These are phyloP conservation scores for Harpagoxenus sublaevis DNA, from an alignment of 2,888 invertebrate species.

Conservation along the genomic window DNA sequence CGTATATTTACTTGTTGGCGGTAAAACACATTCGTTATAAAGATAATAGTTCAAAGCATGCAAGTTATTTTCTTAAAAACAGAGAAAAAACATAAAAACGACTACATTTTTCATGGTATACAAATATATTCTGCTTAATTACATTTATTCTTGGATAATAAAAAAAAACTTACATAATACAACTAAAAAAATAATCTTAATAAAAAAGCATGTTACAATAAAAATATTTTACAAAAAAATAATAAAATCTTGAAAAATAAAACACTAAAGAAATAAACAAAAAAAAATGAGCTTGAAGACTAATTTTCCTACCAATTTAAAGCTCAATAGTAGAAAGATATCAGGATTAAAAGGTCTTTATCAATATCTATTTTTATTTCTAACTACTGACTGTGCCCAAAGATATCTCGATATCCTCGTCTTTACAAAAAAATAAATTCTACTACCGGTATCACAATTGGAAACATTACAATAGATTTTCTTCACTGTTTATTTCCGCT, in stretches of 20 bases:
- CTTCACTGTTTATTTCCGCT: background rate
- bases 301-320: background rate
- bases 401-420: background rate
- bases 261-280: background rate
- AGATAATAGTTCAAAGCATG: background rate
- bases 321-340: background rate
- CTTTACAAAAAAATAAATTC: constrained; percentile 1
- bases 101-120: background rate
- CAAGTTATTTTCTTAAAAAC: background rate
- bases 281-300: background rate
- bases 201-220: background rate
- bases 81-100: background rate
- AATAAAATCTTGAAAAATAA: background rate
- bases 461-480: constrained; percentile 19
- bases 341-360: background rate
- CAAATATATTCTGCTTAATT: background rate
- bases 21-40: constrained; percentile 9
- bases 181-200: background rate
- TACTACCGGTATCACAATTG: background rate
- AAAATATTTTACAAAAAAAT: background rate
- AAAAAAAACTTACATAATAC: background rate
- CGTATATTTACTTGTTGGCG: background rate
- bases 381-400: background rate
- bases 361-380: background rate
- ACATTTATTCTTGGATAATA: background rate